Conservation (phyloP, 2,888 invertebrate species). For the Hipparchia sbordonii region DNA sequence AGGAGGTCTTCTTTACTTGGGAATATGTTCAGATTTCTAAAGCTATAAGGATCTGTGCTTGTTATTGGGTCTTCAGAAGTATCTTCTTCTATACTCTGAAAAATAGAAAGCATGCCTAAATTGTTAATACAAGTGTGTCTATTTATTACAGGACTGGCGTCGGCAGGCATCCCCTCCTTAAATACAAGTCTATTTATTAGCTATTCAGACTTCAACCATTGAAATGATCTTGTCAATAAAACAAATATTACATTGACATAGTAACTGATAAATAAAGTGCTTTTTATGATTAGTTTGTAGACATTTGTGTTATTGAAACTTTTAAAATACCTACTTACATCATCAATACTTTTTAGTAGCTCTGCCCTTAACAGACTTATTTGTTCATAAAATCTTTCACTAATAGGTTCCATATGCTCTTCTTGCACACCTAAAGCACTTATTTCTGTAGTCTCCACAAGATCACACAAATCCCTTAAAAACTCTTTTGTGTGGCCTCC, state of each 20-base stretch:
- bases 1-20: slow-evolving; percentile 82
- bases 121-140: neutral
- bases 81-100: slow-evolving; percentile 14
- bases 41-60: slow-evolving; percentile 50
- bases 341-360: slow-evolving; percentile 46
- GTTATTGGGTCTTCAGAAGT: neutral
- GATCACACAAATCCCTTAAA: slow-evolving; percentile 52
- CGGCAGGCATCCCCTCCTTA: too few species aligned
- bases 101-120: neutral
- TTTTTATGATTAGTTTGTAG: too few species aligned
- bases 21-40: slow-evolving; percentile 64
- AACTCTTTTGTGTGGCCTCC: slow-evolving; percentile 52
- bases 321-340: slow-evolving; percentile 49
- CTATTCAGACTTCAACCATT: too few species aligned
- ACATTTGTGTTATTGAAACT: neutral
- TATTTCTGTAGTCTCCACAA: slow-evolving; percentile 58
- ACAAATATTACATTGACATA: too few species aligned
- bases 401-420: slow-evolving; percentile 70
- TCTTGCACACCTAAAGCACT: slow-evolving; percentile 64
- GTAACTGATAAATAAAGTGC: too few species aligned
- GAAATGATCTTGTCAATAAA: too few species aligned
- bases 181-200: neutral
- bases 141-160: too few species aligned
- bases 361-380: slow-evolving; percentile 53
- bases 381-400: slow-evolving; percentile 67